A percentile compares a stretch with the other conserved stretches of the same genome.
Conservation (phyloP, 2,888 invertebrate genomes). For the Leucoma salicis region DNA sequence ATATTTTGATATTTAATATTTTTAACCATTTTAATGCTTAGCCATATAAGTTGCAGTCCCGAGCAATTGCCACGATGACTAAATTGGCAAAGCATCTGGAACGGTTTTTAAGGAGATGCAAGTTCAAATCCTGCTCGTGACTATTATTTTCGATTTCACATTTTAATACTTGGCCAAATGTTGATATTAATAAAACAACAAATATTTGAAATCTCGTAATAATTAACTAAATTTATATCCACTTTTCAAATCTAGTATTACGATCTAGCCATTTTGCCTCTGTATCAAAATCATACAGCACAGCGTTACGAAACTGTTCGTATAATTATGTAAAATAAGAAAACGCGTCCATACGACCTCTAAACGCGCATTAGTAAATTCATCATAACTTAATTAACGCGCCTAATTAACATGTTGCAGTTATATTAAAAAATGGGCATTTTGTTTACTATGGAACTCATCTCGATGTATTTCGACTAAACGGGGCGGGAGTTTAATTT, state of each 20-base stretch:
- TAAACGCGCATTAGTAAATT: slow-evolving; percentile 28
- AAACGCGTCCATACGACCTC: slow-evolving; percentile 29
- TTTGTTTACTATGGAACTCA: slow-evolving; percentile 1
- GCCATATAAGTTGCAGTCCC: no score
- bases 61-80: no score
- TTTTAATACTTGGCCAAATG: no score
- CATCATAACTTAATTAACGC: slow-evolving; percentile 38
- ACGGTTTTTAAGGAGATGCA: no score
- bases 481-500: no score
- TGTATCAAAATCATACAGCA: slow-evolving; percentile 20
- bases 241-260: background rate
- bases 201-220: no score
- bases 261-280: slow-evolving; percentile 2
- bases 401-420: slow-evolving; percentile 28
- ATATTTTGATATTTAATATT: no score
- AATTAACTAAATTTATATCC: background rate
- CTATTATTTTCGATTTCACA: no score
- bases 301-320: slow-evolving; percentile 16
- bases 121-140: no score
- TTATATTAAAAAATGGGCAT: slow-evolving; percentile 1
- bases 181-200: no score
- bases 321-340: slow-evolving; percentile 18
- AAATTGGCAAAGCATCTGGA: no score
- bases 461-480: background rate
- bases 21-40: no score